Evolutionary conservation across 92 coral and sea anemone species (phyloP).

Genomic region (Phymanthus crucifer): DNA sequence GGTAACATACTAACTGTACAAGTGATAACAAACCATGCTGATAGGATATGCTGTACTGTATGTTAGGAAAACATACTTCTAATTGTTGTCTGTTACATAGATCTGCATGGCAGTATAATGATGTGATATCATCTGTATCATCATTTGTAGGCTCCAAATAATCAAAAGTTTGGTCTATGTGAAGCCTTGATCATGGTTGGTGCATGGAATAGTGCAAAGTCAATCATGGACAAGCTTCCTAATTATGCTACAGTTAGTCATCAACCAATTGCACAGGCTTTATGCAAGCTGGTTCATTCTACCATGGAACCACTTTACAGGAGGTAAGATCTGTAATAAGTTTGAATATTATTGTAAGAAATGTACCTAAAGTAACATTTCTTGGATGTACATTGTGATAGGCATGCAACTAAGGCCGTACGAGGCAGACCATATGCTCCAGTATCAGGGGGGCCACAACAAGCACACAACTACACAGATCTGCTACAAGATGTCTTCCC

Average conservation of each 20-base stretch:
- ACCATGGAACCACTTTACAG: constrained; percentile 94
- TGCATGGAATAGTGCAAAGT: constrained; percentile 82
- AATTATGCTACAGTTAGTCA: constrained; percentile 79
- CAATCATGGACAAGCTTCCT: constrained; percentile 84
- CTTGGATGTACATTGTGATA: neutral
- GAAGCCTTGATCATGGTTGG: constrained; percentile 92
- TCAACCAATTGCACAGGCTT: constrained; percentile 74
- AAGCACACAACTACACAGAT: constrained; percentile 64
- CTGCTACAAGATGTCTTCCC: constrained; percentile 75
- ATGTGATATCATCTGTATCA: too few relatives aligned
- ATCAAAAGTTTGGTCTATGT: constrained; percentile 95
- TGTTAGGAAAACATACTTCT: too few relatives aligned
- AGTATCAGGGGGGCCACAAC: constrained; percentile 79
- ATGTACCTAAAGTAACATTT: neutral
- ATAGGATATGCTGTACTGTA: constrained; percentile 20
- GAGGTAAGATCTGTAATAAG: constrained; percentile 49
- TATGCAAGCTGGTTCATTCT: constrained; percentile 92
- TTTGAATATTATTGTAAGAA: neutral
- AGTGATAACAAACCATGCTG: constrained; percentile 12
- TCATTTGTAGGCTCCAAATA: constrained; percentile 56
- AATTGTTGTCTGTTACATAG: too few relatives aligned
- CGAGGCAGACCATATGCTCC: constrained; percentile 88
- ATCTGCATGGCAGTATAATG: too few relatives aligned
- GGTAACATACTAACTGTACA: constrained; percentile 8
- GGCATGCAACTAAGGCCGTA: constrained; percentile 94